Evolutionary conservation across 2,797 vertebrate species (phyloP), one percentile per base, ranked within the genome.

Genomic region (Corythornis leucogaster): DNA sequence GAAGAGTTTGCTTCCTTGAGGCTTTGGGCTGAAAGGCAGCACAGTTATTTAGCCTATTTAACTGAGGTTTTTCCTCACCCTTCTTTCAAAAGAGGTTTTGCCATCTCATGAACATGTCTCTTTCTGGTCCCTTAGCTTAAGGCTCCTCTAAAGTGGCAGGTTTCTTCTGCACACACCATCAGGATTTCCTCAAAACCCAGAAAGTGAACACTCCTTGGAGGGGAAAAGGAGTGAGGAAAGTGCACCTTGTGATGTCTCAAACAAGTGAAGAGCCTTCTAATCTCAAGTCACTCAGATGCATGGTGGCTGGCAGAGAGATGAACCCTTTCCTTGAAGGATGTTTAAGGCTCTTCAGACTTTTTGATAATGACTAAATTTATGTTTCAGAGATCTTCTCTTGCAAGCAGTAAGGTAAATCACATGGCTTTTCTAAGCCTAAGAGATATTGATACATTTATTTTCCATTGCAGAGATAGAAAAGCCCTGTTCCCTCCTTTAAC

Each of bases 1-100:
- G 76, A 95, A 92, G 88, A 95, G 93, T 90, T 94, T 94, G 93
- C 89, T 96, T 95, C 92, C 76, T 86, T 22, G n/a, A 96, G 96
- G 92, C 93, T 94, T 86, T 77, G 73, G 74, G 77, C 77, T 84
- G 46, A 84, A 90, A 93, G 90, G 85, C 62, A 94, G 92, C 90
- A 94, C 46, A 59, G 86, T 83, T 93, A 74, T 24, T 76, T 42
- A 86, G 53, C 45, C 9, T 33, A 69, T 30, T 80, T 91, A 48
- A 71, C 71, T 85, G 35, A 75, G 71, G 80, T 80, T 85, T 66
- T 87, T 83, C 74, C 51, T 92, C 80, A 89, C 43, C 28, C 58
- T 89, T 91, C 81, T 90, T 87, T 87, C 55, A 53, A 87, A 90
- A 75, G 80, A 35, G 42, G 63, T 93, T 90, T 87, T 85, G 82